Base-by-base conservation (phyloP, 2,113 vertebrate genomes). In the Solea senegalensis region DNA sequence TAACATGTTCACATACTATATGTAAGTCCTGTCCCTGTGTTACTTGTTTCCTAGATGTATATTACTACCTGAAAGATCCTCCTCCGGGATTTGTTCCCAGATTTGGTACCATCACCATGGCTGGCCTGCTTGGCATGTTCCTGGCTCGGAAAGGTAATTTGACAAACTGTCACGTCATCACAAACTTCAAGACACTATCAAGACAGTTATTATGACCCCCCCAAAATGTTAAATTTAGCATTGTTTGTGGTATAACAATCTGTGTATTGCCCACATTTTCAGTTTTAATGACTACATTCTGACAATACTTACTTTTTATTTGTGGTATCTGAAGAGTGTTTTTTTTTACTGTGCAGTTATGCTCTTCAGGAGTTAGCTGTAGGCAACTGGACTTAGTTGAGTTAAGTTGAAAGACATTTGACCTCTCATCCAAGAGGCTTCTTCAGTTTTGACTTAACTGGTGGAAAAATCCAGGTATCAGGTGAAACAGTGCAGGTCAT, bases 11-110 rank as follows among this genome's bases (percentile, higher is more conserved):
- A 2, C 45, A 14, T 48, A 14, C 45, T 14, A 1, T 48, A 54
- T 54, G 52, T 34, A 26, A 41, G 55, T 34, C 34, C 13, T 56
- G 54, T 59, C 57, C 5, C 9, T 81, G 6, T 81, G 8, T 72
- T 40, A 12, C 21, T n/a, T 63, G 15, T 89, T 78, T 72, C 40
- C 69, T 72, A 97, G 96, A 96, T 93, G 79, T 91, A 11, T 97
- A 93, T 68, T 78, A 94, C 82, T 98, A 95, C 91, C 85, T 98
- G 82, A 96, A 94, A 92, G 94, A 96, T 77, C 95, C 96, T 3
- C 95, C 97, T 4, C 91, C 89, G 61, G 95, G 95, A 10, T 97
- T 97, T 76, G 75, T 97, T 48, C 95, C 95, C 43, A 95, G 93
- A 87, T 72, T 94, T 4, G 88, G 94, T 53, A 87, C 96, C 16